Conservation (phyloP, 1,140 invertebrate species). For the Bombus sibiricus region DNA sequence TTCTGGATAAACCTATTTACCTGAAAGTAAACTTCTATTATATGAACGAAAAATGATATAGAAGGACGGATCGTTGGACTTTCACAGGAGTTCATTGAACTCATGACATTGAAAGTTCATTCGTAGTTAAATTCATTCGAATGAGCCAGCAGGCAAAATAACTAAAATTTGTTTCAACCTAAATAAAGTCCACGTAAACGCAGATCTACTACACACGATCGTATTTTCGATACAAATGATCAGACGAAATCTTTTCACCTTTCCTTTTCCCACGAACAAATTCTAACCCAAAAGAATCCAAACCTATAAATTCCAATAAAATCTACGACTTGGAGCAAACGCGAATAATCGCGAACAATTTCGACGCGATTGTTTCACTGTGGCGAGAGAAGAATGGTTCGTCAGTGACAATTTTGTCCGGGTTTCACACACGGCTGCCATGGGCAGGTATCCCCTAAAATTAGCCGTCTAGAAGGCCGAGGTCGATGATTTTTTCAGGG, state of each 20-base stretch:
- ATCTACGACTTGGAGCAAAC: too few species aligned
- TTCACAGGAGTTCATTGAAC: too few species aligned
- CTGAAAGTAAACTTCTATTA: not conserved
- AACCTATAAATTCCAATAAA: not conserved
- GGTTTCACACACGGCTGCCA: constrained; percentile 44
- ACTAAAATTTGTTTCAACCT: too few species aligned
- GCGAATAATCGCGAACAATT: not conserved
- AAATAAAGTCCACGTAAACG: too few species aligned
- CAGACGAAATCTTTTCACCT: too few species aligned
- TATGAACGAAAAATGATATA: not conserved
- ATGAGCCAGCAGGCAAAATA: too few species aligned
- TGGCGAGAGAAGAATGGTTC: not conserved
- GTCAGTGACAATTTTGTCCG: not conserved
- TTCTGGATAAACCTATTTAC: too few species aligned
- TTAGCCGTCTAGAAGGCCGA: constrained; percentile 22
- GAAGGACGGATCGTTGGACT: too few species aligned
- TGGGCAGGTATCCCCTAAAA: constrained; percentile 39
- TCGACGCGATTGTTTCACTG: not conserved
- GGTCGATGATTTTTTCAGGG: constrained; percentile 31
- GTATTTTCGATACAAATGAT: not conserved
- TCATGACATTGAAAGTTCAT: too few species aligned
- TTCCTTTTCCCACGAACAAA: not conserved
- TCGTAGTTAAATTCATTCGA: too few species aligned
- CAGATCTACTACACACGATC: too few species aligned
- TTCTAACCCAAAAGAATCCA: not conserved